Evolutionary conservation across 2,113 vertebrate species (phyloP).

Genomic region (Corynorhinus townsendii): DNA sequence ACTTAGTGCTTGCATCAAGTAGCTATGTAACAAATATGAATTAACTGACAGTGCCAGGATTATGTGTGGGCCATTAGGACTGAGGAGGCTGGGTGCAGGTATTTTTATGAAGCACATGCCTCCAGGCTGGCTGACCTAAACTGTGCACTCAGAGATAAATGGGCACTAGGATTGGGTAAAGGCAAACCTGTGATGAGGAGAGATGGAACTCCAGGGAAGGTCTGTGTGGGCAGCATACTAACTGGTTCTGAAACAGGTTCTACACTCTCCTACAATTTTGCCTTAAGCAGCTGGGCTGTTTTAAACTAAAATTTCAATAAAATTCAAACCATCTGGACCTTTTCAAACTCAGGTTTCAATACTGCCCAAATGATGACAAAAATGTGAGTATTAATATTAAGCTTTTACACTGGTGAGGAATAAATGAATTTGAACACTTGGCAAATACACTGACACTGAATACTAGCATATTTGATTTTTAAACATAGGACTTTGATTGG

Average conservation of each 20-base stretch:
- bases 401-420: background rate
- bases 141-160: background rate
- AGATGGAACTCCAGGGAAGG: background rate
- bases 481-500: background rate
- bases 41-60: background rate
- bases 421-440: background rate
- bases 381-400: slow-evolving; percentile 18
- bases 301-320: slow-evolving; percentile 53
- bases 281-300: slow-evolving; percentile 25
- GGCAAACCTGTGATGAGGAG: background rate
- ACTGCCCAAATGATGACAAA: slow-evolving; percentile 17
- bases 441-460: background rate
- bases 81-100: background rate
- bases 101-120: background rate
- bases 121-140: background rate
- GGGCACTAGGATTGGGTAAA: background rate
- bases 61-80: background rate
- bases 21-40: rapidly evolving
- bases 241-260: background rate
- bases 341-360: slow-evolving; percentile 15
- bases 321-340: slow-evolving; percentile 33
- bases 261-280: background rate
- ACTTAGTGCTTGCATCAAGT: background rate
- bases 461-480: background rate
- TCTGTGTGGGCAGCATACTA: background rate